phyloP scores from a whole-genome alignment of 2,113 vertebrate species.

The Eurypyga helias region DNA sequence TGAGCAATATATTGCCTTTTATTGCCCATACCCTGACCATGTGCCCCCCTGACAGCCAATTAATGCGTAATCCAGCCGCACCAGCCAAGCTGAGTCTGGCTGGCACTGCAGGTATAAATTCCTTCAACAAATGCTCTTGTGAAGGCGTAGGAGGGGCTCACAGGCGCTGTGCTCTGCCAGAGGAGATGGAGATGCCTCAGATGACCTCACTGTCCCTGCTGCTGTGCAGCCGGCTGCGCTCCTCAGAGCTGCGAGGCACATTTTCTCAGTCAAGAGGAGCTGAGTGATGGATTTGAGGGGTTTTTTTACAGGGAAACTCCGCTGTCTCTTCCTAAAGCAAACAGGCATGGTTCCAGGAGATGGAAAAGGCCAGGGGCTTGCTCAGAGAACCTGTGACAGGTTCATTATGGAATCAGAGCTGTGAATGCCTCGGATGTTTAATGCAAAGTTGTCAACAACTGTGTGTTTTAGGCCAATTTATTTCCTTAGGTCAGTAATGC shows the following conservation, averaged over 20 bases:
- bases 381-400: background rate
- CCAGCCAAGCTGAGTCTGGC: background rate
- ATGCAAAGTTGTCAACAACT: background rate
- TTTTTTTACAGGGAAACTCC: background rate
- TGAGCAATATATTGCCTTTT: background rate
- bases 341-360: background rate
- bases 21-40: fast-evolving
- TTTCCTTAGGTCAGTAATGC: background rate
- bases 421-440: background rate
- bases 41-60: fast-evolving
- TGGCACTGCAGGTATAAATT: background rate
- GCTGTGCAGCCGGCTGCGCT: background rate
- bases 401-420: background rate
- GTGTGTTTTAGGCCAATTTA: background rate
- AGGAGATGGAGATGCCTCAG: background rate
- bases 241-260: background rate
- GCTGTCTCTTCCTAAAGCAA: background rate
- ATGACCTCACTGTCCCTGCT: background rate
- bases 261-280: background rate
- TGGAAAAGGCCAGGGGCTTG: background rate
- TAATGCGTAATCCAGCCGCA: background rate
- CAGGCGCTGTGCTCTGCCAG: background rate
- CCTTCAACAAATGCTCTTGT: background rate
- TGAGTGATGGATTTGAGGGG: background rate
- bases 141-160: background rate